These are phyloP conservation scores for Caenorhabditis latens DNA, from an alignment of 1,140 invertebrate genomes.

Conservation along the genomic window DNA sequence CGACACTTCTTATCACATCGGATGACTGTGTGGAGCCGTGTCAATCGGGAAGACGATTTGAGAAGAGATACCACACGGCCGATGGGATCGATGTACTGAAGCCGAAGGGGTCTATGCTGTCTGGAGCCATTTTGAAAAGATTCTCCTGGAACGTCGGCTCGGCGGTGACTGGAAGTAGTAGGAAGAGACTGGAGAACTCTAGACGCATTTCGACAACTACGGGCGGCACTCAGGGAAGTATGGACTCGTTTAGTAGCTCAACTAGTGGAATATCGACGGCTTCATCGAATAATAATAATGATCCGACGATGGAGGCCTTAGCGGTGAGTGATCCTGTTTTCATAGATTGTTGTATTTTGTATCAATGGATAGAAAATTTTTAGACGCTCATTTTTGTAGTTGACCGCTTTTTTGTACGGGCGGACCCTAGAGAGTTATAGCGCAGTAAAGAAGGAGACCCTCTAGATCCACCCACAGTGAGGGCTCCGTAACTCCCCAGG, in stretches of 20 bases:
- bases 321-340: background rate
- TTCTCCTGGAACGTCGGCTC: constrained; percentile 71
- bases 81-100: constrained; percentile 72
- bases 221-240: constrained; percentile 12
- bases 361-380: too few species aligned
- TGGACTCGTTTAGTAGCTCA: constrained; percentile 56
- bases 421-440: too few species aligned
- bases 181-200: constrained; percentile 60
- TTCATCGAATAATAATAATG: constrained; percentile 35
- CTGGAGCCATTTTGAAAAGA: constrained; percentile 70
- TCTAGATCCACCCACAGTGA: too few species aligned
- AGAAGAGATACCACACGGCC: constrained; percentile 76
- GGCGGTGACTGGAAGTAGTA: constrained; percentile 51
- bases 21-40: constrained; percentile 29
- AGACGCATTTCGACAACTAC: constrained; percentile 55
- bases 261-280: constrained; percentile 57
- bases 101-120: constrained; percentile 54
- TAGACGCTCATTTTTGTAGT: too few species aligned
- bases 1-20: constrained; percentile 27
- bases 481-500: too few species aligned
- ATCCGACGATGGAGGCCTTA: background rate
- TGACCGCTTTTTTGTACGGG: too few species aligned
- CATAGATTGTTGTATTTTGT: background rate
- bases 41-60: constrained; percentile 70
- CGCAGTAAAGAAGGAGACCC: too few species aligned